phyloP scores from a whole-genome alignment of 2,888 invertebrate species.

The Aproaerema taeniolella region DNA sequence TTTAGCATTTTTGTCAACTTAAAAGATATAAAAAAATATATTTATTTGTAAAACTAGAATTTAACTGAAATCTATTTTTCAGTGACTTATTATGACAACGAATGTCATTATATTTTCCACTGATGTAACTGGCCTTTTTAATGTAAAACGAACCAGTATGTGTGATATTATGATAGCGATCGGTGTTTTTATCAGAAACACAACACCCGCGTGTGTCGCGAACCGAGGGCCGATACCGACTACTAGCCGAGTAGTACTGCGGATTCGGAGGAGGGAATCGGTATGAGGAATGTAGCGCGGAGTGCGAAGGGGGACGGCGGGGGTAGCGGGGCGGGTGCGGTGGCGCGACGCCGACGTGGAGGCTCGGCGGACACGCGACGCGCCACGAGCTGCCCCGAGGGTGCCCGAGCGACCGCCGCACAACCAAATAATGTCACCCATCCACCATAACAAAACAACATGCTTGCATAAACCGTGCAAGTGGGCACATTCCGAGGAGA shows the following conservation, averaged over 20 bases:
- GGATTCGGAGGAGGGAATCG: conserved; percentile 29
- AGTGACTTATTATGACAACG: conserved; percentile 4
- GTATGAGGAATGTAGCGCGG: conserved; percentile 41
- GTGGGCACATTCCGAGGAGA: no score
- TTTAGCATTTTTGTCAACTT: conserved; percentile 21
- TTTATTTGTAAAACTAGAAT: background rate
- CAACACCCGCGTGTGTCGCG: conserved; percentile 29
- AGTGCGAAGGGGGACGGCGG: conserved; percentile 35
- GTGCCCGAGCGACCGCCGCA: conserved; percentile 20
- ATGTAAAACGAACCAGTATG: background rate
- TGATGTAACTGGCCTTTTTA: conserved; percentile 18
- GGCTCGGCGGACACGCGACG: conserved; percentile 68
- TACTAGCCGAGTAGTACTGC: conserved; percentile 35
- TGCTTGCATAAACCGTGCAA: no score
- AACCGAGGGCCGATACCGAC: conserved; percentile 31
- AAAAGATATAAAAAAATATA: background rate
- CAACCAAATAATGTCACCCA: no score
- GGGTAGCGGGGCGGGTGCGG: conserved; percentile 19
- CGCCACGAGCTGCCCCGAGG: conserved; percentile 50
- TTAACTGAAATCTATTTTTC: background rate
- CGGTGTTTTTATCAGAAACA: conserved; percentile 13
- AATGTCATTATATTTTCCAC: conserved; percentile 10
- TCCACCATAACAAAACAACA: no score
- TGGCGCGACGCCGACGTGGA: conserved; percentile 74
- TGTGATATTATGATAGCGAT: conserved; percentile 4